These are phyloP conservation scores for Tyto alba DNA, from an alignment of 2,113 vertebrate genomes.

Conservation along the genomic window DNA sequence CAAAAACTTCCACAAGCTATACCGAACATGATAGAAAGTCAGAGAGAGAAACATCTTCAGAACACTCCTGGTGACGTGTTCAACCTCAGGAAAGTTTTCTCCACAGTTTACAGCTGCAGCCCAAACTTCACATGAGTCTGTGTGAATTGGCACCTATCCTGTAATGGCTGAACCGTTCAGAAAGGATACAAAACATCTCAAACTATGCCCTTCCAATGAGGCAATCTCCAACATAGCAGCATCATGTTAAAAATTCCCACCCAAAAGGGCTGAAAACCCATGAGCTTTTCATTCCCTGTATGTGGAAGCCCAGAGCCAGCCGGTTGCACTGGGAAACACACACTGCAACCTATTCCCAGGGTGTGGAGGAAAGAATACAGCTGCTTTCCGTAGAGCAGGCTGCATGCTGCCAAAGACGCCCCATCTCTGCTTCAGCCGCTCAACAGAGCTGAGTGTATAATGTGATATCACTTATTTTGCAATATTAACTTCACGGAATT, in stretches of 20 bases:
- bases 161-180: not conserved
- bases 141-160: not conserved
- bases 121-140: not conserved
- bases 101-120: not conserved
- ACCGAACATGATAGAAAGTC: not conserved
- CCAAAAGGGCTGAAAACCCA: not conserved
- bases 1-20: not conserved
- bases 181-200: constrained; percentile 18
- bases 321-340: not conserved
- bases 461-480: constrained; percentile 43
- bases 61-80: not conserved
- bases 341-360: constrained; percentile 46
- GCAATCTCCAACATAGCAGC: not conserved
- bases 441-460: not conserved
- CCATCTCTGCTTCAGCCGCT: not conserved
- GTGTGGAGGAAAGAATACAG: constrained; percentile 15
- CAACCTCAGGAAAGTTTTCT: not conserved
- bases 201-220: not conserved
- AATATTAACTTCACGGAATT: not conserved
- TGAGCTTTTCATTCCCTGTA: not conserved
- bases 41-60: not conserved
- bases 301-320: not conserved
- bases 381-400: constrained; percentile 23
- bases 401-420: not conserved
- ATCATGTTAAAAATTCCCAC: not conserved